Evolutionary conservation across 2,797 vertebrate genomes (phyloP).

Genomic region (Myiotriccus ornatus): DNA sequence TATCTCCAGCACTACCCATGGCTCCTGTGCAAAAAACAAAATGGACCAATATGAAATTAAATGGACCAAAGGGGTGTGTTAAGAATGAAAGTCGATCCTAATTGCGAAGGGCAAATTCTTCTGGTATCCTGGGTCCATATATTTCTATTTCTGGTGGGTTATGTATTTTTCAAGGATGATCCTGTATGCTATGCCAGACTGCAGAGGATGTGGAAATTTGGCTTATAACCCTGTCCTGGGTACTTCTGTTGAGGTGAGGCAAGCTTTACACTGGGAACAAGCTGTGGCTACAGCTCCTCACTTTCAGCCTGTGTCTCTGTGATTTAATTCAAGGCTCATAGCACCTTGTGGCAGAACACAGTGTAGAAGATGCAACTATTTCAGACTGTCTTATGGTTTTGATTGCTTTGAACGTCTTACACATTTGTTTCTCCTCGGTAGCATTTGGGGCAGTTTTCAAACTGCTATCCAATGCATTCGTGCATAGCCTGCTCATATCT

Average conservation of each 20-base stretch:
- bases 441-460: background rate
- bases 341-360: background rate
- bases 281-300: background rate
- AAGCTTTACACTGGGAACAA: background rate
- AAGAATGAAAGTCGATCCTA: background rate
- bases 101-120: background rate
- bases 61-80: background rate
- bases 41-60: conserved; percentile 17
- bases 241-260: background rate
- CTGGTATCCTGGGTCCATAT: background rate
- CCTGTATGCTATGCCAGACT: background rate
- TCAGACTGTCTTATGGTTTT: background rate
- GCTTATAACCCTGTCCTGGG: background rate
- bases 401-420: background rate
- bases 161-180: background rate
- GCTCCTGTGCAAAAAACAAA: conserved; percentile 41
- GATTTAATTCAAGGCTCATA: background rate
- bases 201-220: background rate
- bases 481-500: background rate
- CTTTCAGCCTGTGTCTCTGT: background rate
- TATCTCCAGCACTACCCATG: background rate
- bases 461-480: background rate
- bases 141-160: background rate
- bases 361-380: background rate
- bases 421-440: background rate